phyloP scores from a whole-genome alignment of 2,113 vertebrate genomes.

The Vombatus ursinus region DNA sequence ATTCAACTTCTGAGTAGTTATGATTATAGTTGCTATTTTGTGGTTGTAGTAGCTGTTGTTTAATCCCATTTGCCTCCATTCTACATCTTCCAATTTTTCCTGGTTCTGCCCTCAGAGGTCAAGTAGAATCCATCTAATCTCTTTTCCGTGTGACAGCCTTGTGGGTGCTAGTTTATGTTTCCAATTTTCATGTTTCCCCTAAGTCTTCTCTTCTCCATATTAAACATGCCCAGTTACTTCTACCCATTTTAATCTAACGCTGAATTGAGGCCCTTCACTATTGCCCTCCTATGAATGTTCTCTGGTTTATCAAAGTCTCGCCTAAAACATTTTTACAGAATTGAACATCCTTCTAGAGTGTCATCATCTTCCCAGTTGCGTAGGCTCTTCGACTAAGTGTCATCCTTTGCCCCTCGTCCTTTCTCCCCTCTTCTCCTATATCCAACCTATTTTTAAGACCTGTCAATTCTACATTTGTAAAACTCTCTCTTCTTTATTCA shows the following conservation, averaged over 20 bases:
- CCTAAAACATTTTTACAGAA: not conserved
- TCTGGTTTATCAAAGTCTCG: not conserved
- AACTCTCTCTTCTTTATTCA: not conserved
- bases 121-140: not conserved
- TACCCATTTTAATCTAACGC: not conserved
- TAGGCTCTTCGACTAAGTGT: not conserved
- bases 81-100: not conserved
- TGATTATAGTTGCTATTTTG: no score
- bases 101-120: not conserved
- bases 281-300: not conserved
- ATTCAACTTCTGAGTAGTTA: no score
- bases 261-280: not conserved
- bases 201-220: not conserved
- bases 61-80: not conserved
- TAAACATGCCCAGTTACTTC: not conserved
- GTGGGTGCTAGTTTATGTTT: not conserved
- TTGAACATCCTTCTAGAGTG: not conserved
- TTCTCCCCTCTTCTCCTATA: not conserved
- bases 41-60: not conserved
- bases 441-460: not conserved
- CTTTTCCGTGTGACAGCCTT: not conserved
- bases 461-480: not conserved
- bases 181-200: not conserved
- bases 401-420: not conserved
- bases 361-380: not conserved